Evolutionary conservation across 2,888 invertebrate species (phyloP).

Genomic region (Lordiphosa andalusiaca): DNA sequence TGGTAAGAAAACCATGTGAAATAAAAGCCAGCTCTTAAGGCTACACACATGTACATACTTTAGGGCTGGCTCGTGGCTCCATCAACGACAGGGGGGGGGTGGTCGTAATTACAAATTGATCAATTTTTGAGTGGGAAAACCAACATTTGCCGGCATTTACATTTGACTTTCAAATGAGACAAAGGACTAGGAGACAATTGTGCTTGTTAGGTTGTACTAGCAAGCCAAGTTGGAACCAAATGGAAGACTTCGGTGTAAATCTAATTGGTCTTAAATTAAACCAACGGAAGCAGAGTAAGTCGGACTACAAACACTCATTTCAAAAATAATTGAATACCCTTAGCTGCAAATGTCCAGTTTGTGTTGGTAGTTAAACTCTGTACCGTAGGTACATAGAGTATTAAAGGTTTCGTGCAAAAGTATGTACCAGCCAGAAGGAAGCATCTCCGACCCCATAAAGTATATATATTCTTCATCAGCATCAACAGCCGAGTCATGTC

Average conservation of each 20-base stretch:
- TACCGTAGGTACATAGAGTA: no score
- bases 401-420: no score
- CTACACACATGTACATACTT: not conserved
- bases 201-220: not conserved
- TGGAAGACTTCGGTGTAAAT: not conserved
- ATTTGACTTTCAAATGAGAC: constrained; percentile 12
- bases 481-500: no score
- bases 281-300: no score
- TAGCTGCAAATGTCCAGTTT: no score
- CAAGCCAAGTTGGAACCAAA: constrained; percentile 1
- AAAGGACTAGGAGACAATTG: not conserved
- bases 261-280: no score
- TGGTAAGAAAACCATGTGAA: constrained; percentile 7
- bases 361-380: no score
- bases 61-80: constrained; percentile 11
- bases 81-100: constrained; percentile 3
- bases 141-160: constrained; percentile 29
- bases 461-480: no score
- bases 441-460: no score
- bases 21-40: constrained; percentile 8
- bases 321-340: no score
- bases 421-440: no score
- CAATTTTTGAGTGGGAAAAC: constrained; percentile 23
- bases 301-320: no score
- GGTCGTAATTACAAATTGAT: constrained; percentile 22